Conservation (phyloP, 2,113 vertebrate species). For the Apteryx mantelli region DNA sequence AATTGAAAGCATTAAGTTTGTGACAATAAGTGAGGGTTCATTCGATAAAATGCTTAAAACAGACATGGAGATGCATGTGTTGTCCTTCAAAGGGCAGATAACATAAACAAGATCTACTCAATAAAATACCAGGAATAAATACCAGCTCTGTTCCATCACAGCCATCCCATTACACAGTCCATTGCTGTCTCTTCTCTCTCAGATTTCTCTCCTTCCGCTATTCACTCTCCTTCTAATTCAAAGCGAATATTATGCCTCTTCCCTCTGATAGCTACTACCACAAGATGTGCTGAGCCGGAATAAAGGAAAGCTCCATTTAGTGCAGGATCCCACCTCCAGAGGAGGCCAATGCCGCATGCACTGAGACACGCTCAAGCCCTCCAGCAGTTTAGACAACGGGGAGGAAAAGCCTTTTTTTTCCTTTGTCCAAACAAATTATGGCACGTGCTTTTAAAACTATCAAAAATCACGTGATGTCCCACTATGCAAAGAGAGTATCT, state of each 20-base stretch:
- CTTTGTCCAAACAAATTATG: not conserved
- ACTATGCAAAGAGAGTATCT: not conserved
- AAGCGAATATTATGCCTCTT: not conserved
- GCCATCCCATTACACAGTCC: conserved; percentile 19
- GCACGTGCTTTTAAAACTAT: not conserved
- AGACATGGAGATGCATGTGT: not conserved
- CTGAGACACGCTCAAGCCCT: not conserved
- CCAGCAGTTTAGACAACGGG: not conserved
- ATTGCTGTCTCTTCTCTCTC: not conserved
- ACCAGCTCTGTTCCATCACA: not conserved
- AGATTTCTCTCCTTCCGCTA: not conserved
- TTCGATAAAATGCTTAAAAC: not conserved
- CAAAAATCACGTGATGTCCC: not conserved
- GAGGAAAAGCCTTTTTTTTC: not conserved
- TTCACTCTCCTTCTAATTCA: conserved; percentile 33
- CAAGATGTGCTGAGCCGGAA: conserved; percentile 10
- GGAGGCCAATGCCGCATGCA: not conserved
- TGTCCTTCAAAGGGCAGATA: conserved; percentile 5
- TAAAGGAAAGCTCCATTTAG: conserved; percentile 24
- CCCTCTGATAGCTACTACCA: not conserved
- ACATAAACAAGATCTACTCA: not conserved
- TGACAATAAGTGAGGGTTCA: not conserved
- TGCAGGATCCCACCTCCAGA: not conserved
- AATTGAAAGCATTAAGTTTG: not conserved
- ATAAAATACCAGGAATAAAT: not conserved